A percentile compares a stretch with the other conserved stretches of the same genome.
Conservation (phyloP, 2,797 vertebrate genomes). For the Florisuga fusca region DNA sequence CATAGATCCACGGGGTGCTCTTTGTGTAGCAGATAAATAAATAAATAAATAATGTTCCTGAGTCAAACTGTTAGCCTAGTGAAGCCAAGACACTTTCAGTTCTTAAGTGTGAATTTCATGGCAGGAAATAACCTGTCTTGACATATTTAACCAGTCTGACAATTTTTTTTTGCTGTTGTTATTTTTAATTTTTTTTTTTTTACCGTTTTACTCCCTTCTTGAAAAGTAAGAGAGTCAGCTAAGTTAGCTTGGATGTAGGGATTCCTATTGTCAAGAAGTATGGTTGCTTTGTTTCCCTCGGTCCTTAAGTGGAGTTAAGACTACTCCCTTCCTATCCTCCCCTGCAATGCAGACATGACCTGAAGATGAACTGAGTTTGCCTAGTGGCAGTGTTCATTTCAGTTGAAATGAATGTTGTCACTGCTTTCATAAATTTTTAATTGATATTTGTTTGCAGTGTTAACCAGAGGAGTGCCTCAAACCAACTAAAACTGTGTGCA, state of each 20-base stretch:
- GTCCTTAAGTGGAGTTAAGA: not conserved
- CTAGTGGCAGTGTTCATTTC: not conserved
- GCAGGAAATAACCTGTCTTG: not conserved
- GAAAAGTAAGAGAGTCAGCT: accelerated
- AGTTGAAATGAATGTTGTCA: not conserved
- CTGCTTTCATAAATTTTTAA: not conserved
- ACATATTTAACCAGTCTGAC: not conserved
- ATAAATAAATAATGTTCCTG: not conserved
- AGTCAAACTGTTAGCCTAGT: accelerated
- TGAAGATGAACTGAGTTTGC: slow-evolving; percentile 14
- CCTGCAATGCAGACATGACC: slow-evolving; percentile 59
- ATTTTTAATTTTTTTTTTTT: not conserved
- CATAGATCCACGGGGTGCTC: not conserved
- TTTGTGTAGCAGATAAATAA: not conserved
- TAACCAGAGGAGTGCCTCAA: not conserved
- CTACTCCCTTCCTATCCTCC: not conserved
- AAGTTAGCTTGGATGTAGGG: not conserved
- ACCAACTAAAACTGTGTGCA: not conserved
- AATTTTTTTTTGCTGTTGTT: not conserved
- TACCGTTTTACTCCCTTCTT: accelerated
- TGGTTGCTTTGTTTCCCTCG: not conserved
- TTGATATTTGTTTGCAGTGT: not conserved
- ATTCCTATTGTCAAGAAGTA: not conserved
- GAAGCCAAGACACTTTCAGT: not conserved
- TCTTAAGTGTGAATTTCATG: not conserved